phyloP scores from a whole-genome alignment of 2,113 vertebrate species.

The Crotalus tigris region DNA sequence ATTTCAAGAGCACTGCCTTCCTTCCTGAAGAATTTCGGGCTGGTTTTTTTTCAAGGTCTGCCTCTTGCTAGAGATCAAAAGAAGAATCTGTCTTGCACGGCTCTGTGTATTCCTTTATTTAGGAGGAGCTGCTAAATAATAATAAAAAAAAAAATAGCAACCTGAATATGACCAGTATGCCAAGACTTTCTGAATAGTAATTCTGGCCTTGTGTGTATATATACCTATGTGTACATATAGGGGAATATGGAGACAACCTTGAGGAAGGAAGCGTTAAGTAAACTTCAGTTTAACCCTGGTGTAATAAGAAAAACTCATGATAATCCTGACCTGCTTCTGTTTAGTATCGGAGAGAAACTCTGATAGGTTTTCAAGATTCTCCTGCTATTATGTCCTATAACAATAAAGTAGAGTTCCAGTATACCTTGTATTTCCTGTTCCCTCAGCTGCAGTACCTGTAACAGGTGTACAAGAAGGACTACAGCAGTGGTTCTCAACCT shows the following conservation, averaged over 20 bases:
- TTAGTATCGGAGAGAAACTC: not conserved
- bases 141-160: not conserved
- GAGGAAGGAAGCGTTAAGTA: not conserved
- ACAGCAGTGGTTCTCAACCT: not conserved
- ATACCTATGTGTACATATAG: not conserved
- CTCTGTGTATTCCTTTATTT: not conserved
- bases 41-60: not conserved
- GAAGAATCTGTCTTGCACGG: not conserved
- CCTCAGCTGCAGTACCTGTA: not conserved
- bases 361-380: not conserved
- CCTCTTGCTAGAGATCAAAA: not conserved
- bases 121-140: not conserved
- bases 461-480: not conserved
- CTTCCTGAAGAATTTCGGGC: not conserved
- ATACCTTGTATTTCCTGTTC: not conserved
- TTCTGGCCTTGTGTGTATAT: not conserved
- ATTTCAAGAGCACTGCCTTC: not conserved
- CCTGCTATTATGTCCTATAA: not conserved
- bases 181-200: not conserved
- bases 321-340: not conserved
- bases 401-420: not conserved
- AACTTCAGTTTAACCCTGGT: not conserved
- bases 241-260: not conserved
- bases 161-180: not conserved
- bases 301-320: not conserved